These are phyloP conservation scores for Hypomecis atomaria DNA, from an alignment of 2,888 invertebrate species.

Conservation along the genomic window DNA sequence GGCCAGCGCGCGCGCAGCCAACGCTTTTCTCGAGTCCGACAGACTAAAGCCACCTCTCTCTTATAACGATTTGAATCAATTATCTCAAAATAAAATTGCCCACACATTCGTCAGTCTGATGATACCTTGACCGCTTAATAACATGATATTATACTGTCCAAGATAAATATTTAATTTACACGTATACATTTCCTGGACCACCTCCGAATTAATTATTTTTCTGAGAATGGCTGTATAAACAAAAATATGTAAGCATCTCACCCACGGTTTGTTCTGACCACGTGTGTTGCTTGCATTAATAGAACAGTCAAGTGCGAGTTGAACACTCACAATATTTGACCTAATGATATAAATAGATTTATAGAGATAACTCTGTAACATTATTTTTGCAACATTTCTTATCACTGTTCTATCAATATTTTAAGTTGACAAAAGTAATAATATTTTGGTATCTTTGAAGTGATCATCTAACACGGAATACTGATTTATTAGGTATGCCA, in stretches of 20 bases:
- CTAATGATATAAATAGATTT: slow-evolving; percentile 4
- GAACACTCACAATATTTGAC: neutral
- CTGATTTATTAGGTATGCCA: too few species aligned
- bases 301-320: too few species aligned
- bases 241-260: neutral
- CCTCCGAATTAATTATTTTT: slow-evolving; percentile 21
- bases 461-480: too few species aligned
- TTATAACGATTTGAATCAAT: slow-evolving; percentile 64
- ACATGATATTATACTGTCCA: slow-evolving; percentile 34
- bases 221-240: slow-evolving; percentile 17
- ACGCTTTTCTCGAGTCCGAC: slow-evolving; percentile 47
- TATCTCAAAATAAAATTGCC: slow-evolving; percentile 57
- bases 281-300: neutral
- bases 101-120: slow-evolving; percentile 55
- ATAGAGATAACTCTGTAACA: too few species aligned
- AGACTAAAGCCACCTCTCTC: slow-evolving; percentile 54
- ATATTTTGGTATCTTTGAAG: too few species aligned
- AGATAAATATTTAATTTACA: slow-evolving; percentile 32
- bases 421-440: too few species aligned
- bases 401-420: too few species aligned
- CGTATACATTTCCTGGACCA: slow-evolving; percentile 39
- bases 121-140: slow-evolving; percentile 38
- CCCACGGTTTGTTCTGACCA: neutral
- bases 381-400: too few species aligned
- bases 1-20: slow-evolving; percentile 46